phyloP scores from a whole-genome alignment of 2,113 vertebrate species.

The Australoheros scitulus region DNA sequence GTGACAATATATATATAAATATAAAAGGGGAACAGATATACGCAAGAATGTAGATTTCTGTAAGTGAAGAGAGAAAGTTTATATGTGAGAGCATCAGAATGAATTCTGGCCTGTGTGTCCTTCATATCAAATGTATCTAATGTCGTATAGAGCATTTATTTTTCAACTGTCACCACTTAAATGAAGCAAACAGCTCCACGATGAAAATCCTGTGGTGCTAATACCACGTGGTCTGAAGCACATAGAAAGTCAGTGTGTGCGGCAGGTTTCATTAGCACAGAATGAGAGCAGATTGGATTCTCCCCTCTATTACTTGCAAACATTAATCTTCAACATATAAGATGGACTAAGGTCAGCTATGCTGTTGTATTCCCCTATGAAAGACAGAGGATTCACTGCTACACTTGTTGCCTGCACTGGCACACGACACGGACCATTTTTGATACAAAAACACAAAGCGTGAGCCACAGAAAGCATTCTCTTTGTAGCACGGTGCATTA shows the following conservation, averaged over 20 bases:
- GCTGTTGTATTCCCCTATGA: constrained; percentile 12
- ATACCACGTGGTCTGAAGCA: not conserved
- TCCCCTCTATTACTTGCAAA: not conserved
- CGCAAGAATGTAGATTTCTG: not conserved
- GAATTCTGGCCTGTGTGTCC: not conserved
- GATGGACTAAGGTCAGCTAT: constrained; percentile 12
- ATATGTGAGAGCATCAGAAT: not conserved
- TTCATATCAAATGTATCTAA: not conserved
- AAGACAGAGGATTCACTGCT: constrained; percentile 21
- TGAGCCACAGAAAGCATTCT: constrained; percentile 21
- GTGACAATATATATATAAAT: not conserved
- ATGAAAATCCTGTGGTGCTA: not conserved
- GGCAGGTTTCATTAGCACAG: not conserved
- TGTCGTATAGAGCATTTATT: not conserved
- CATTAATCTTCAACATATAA: not conserved
- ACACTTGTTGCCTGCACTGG: constrained; percentile 4
- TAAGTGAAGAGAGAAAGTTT: not conserved
- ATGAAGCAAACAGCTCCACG: not conserved
- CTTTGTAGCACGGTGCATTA: constrained; percentile 48
- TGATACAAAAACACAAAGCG: constrained; percentile 32
- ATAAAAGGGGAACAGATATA: not conserved
- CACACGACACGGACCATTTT: constrained; percentile 25
- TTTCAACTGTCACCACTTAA: not conserved
- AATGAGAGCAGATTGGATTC: not conserved
- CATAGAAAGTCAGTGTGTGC: not conserved